Conservation (phyloP, 2,113 vertebrate genomes). For the Chaetorhynchus papuensis region DNA sequence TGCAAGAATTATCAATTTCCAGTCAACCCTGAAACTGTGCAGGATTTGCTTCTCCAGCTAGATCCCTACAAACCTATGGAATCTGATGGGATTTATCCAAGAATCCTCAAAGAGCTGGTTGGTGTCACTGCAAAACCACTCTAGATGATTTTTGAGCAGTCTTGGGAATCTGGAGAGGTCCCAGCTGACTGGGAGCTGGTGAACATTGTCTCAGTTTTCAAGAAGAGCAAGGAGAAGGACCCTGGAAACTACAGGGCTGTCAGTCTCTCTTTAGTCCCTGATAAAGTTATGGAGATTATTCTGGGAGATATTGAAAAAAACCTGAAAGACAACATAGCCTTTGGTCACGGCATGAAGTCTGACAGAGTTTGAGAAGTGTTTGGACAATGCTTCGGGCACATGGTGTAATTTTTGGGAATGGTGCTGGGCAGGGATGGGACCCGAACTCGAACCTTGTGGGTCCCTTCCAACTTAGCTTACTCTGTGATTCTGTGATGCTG, state of each 20-base stretch:
- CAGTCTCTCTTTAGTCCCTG: background rate
- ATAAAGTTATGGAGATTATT: background rate
- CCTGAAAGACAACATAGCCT: background rate
- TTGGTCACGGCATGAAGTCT: background rate
- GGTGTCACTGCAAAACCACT: background rate
- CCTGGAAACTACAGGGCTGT: background rate
- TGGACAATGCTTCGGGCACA: background rate
- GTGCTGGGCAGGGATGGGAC: background rate
- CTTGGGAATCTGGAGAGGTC: background rate
- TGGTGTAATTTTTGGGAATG: background rate
- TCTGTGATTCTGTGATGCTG: background rate
- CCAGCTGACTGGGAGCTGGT: background rate
- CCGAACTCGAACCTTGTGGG: accelerated
- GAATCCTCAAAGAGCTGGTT: background rate
- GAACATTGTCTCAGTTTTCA: accelerated
- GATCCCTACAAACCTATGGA: background rate
- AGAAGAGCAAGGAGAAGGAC: background rate
- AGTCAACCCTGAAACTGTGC: accelerated
- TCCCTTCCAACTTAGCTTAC: background rate
- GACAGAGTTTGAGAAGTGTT: background rate
- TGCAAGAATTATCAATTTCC: background rate
- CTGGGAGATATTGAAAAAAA: background rate
- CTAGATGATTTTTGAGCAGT: background rate
- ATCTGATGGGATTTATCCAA: background rate
- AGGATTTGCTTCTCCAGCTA: background rate